Evolutionary conservation across 2,113 vertebrate species (phyloP).

Genomic region (Ctenodactylus gundi): DNA sequence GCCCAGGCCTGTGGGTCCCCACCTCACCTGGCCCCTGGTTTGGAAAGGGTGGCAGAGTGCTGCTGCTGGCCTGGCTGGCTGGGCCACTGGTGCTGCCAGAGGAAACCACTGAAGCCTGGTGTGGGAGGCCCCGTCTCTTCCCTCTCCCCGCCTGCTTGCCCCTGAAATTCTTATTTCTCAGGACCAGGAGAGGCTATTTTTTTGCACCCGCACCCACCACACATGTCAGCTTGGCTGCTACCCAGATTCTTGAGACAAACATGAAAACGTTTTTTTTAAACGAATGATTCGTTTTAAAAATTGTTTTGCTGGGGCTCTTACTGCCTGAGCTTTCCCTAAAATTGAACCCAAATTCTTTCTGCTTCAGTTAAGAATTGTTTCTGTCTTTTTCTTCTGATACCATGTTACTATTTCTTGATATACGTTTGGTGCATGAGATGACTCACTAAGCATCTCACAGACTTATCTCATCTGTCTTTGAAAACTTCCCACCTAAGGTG

Average conservation of each 20-base stretch:
- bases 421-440: neutral
- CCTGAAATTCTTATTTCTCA: neutral
- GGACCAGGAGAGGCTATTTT: neutral
- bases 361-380: neutral
- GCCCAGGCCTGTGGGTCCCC: neutral
- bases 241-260: neutral
- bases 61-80: neutral
- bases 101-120: neutral
- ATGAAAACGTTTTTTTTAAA: neutral
- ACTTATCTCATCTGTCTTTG: neutral
- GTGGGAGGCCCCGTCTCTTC: fast-evolving
- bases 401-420: neutral
- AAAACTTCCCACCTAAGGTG: neutral
- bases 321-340: neutral
- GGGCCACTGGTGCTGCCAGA: neutral
- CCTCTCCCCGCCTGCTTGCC: neutral
- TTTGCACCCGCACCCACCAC: neutral
- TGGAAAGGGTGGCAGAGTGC: neutral
- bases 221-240: neutral
- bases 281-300: neutral
- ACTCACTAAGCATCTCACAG: neutral
- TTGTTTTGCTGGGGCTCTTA: neutral
- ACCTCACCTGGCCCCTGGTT: neutral
- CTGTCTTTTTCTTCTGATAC: neutral
- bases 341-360: neutral